Evolutionary conservation across 2,888 invertebrate species (phyloP), one percentile per base, ranked within the genome.

Genomic region (Caenorhabditis sp.): DNA sequence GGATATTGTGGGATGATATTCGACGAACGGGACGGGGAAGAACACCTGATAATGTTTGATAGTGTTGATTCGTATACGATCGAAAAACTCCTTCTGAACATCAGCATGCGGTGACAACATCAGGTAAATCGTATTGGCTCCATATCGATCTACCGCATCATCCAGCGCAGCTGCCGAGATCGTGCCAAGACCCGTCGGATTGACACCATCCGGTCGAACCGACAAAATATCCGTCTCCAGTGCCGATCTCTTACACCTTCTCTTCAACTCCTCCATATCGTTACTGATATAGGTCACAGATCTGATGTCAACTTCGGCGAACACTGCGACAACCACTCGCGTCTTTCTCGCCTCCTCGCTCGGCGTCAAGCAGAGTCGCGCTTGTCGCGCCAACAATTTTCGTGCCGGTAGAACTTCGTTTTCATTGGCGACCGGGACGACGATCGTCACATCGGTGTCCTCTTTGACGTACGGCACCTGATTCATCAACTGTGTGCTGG

Each of bases 21-120:
- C 93, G 84, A 93, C 91, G 89, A 95, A 97, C 23, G 94, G 93
- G 79, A 95, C 51, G 3, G 51, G 21, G 51, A 51, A 51, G 21
- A 51, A 51, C 43, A 43, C 43, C 90, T 96, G 96, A 89, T 92
- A 93, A 78, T 93, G 93, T 79, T 90, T 90, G 77, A 97, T 94
- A 1, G 95, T 95, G 89, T 96, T 97, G 94, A 97, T 95, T 70
- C 96, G 92, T 14, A 95, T 93, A 86, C 96, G 91, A 88, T 97
- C 97, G 57, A 97, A 91, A 89, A 94, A 95, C 88, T 95, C 95
- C 58, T 92, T 89, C 83, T 92, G 92, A 80, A 93, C 91, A 83
- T 92, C 92, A 86, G 92, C 91, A 68, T 83, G 77, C 1, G 87
- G 86, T 0, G 84, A 81, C 0, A 86, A 62, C 14, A 86, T 67